Evolutionary conservation across 2,797 vertebrate genomes (phyloP), one percentile per base, ranked within the genome.

Genomic region (Mormyrops boulengeri): DNA sequence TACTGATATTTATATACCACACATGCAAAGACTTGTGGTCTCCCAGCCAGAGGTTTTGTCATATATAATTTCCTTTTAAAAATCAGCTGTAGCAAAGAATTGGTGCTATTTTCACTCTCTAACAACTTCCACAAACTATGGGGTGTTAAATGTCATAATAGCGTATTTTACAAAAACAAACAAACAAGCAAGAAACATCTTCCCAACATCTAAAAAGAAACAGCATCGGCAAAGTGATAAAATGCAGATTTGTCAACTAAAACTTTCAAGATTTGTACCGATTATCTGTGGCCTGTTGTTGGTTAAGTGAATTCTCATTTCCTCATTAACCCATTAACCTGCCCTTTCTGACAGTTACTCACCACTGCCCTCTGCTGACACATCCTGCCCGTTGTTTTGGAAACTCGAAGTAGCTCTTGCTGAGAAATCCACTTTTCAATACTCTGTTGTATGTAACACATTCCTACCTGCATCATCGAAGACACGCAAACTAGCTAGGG

Each of bases 311-410:
- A 89, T 90, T 91, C 87, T 49, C 85, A 89, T 26, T 88, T 50
- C 57, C 90, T 80, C 88, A 90, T 86, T 89, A 92, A 91, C 73
- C 86, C 88, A 30, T 6, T 26, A 77, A 90, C 84, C 47, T 53
- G 22, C n/a, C 26, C 73, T 92, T 91, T 69, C 53, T 55, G 52
- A 86, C 57, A 86, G 90, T 90, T 91, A 91, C 92, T 92, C 91
- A 90, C 66, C 93, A 92, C 44, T 89, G 91, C 94, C 93, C 94
- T 93, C 95, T 96, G 92, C 93, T 95, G 95, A 93, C n/a, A 22
- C 17, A 77, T 77, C 50, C 34, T 62, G 44, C 8, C 14, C 19
- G 19, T 38, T 62, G 52, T 66, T 52, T 62, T 3, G 8, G 17
- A 50, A 69, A 62, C n/a, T 62, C 0, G 2, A 80, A 53, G 30